A percentile compares a stretch with the other conserved stretches of the same genome.
Evolutionary conservation across 2,113 vertebrate genomes (phyloP).

Genomic region (Planiliza haematocheilus): DNA sequence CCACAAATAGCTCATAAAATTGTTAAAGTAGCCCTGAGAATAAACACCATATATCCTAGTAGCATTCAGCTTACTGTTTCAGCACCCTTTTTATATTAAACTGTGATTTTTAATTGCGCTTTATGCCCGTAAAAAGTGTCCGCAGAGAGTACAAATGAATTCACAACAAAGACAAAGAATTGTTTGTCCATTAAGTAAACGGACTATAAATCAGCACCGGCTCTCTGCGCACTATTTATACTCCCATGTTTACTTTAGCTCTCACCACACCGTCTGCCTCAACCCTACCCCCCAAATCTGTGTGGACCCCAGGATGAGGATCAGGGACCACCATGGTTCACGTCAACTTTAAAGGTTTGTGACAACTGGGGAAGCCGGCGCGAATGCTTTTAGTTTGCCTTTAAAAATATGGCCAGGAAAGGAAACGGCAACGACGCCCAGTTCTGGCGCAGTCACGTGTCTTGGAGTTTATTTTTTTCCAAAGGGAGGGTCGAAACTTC

Average conservation of each 20-base stretch:
- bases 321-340: not conserved
- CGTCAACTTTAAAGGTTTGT: constrained; percentile 69
- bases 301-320: not conserved
- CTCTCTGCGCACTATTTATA: constrained; percentile 23
- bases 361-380: constrained; percentile 77
- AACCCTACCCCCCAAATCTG: not conserved
- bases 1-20: no score
- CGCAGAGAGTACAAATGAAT: not conserved
- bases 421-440: constrained; percentile 55
- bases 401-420: constrained; percentile 43
- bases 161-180: not conserved
- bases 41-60: no score
- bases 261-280: constrained; percentile 7
- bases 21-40: no score
- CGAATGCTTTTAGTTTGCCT: constrained; percentile 20
- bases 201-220: constrained; percentile 12
- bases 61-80: no score
- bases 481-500: constrained; percentile 77
- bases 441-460: constrained; percentile 78
- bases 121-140: not conserved
- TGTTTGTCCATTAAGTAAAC: constrained; percentile 21
- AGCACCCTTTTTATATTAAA: no score
- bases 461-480: constrained; percentile 83
- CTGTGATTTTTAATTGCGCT: not conserved
- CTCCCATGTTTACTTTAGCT: constrained; percentile 19